These are phyloP conservation scores for Myocastor coypus DNA, from an alignment of 2,113 vertebrate species.

Conservation along the genomic window DNA sequence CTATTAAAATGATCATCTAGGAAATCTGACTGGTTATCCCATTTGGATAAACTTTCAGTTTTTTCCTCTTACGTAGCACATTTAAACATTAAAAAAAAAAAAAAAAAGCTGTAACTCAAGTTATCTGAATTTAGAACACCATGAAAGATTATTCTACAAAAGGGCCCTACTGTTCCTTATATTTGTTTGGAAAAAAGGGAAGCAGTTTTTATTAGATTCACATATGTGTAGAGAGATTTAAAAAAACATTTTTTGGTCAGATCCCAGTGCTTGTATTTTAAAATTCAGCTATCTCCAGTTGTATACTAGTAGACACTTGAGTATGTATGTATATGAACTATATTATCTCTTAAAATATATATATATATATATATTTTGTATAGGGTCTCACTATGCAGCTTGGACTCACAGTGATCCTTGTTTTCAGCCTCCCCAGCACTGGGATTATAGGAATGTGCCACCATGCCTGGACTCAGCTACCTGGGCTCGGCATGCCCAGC, in stretches of 20 bases:
- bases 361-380: too few relatives aligned
- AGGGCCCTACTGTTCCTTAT: background rate
- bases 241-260: background rate
- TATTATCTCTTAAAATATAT: background rate
- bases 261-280: slow-evolving; percentile 3
- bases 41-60: background rate
- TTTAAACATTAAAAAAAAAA: background rate
- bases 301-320: background rate
- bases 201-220: background rate
- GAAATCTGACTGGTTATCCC: slow-evolving; percentile 21
- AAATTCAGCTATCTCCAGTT: background rate
- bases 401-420: too few relatives aligned
- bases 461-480: too few relatives aligned
- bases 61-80: background rate
- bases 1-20: background rate
- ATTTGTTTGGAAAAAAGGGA: background rate
- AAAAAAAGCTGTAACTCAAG: background rate
- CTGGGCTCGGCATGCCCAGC: too few relatives aligned
- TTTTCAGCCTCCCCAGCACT: too few relatives aligned
- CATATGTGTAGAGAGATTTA: background rate
- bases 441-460: too few relatives aligned
- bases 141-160: background rate
- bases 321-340: background rate
- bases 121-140: background rate
- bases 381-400: too few relatives aligned